These are phyloP conservation scores for Drosophila cracens DNA, from an alignment of 2,888 invertebrate genomes.

Conservation along the genomic window DNA sequence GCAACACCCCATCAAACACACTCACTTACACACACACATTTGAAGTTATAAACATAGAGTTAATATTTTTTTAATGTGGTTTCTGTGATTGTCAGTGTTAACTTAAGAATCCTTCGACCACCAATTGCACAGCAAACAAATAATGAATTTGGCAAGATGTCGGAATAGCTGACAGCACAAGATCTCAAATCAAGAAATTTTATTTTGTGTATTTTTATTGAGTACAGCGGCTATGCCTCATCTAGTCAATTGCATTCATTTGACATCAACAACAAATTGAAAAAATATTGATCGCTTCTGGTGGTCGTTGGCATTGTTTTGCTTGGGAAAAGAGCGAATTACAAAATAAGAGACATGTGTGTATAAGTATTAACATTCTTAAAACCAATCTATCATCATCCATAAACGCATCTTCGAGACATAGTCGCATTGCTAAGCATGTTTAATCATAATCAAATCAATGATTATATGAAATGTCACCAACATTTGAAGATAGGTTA, in stretches of 20 bases:
- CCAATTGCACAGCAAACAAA: slow-evolving; percentile 51
- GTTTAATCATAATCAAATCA: not conserved
- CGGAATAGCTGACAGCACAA: slow-evolving; percentile 84
- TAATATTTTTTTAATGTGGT: slow-evolving; percentile 35
- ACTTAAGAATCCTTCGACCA: slow-evolving; percentile 3
- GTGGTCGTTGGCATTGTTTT: not conserved
- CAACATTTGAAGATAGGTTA: not conserved
- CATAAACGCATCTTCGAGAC: not conserved
- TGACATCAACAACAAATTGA: slow-evolving; percentile 51
- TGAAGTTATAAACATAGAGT: not conserved
- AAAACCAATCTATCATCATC: not conserved
- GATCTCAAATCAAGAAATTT: slow-evolving; percentile 50
- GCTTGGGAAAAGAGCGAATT: not conserved
- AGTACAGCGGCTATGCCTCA: slow-evolving; percentile 84
- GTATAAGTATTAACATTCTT: not conserved
- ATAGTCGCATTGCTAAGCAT: not conserved
- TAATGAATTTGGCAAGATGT: slow-evolving; percentile 84
- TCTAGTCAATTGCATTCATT: slow-evolving; percentile 84
- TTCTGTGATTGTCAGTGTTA: slow-evolving; percentile 14
- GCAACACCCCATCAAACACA: slow-evolving; percentile 8
- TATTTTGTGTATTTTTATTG: slow-evolving; percentile 61
- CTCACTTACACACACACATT: not conserved
- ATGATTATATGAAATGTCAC: not conserved
- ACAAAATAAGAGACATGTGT: not conserved
- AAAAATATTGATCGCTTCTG: not conserved